Evolutionary conservation across 2,113 vertebrate species (phyloP).

Genomic region (Cebidichthys violaceus): DNA sequence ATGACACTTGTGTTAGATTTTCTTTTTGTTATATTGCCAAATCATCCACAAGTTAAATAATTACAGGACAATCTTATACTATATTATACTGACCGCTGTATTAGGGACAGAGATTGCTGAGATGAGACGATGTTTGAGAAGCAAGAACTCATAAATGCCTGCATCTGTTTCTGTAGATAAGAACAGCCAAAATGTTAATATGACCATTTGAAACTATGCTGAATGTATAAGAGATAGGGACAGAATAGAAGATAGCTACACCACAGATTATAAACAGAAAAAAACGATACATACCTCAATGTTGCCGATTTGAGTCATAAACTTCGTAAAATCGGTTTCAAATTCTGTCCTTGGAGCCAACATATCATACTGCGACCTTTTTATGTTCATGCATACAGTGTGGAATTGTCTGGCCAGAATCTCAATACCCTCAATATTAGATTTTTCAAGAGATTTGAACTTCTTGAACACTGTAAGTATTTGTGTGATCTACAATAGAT

Average conservation of each 20-base stretch:
- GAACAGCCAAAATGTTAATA: neutral
- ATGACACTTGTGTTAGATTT: neutral
- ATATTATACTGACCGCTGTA: constrained; percentile 82
- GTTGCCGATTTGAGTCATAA: constrained; percentile 82
- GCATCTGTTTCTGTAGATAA: constrained; percentile 83
- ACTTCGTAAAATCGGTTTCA: constrained; percentile 84
- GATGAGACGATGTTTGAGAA: constrained; percentile 86
- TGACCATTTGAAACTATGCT: neutral
- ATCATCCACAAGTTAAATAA: neutral
- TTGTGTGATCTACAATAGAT: constrained; percentile 84
- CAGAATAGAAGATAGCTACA: neutral
- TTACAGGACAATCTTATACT: neutral
- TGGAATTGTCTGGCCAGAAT: constrained; percentile 85
- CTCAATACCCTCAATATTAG: constrained; percentile 88
- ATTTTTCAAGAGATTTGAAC: constrained; percentile 80
- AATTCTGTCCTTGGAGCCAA: constrained; percentile 87
- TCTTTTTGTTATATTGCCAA: neutral
- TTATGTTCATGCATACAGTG: constrained; percentile 82
- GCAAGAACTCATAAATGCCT: constrained; percentile 85
- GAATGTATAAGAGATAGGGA: neutral
- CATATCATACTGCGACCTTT: constrained; percentile 86
- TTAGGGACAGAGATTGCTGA: constrained; percentile 82
- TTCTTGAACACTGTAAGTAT: constrained; percentile 85
- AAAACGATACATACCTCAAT: constrained; percentile 82
- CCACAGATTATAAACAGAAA: neutral